Conservation (phyloP, 2,113 vertebrate species). For the Motacilla alba region DNA sequence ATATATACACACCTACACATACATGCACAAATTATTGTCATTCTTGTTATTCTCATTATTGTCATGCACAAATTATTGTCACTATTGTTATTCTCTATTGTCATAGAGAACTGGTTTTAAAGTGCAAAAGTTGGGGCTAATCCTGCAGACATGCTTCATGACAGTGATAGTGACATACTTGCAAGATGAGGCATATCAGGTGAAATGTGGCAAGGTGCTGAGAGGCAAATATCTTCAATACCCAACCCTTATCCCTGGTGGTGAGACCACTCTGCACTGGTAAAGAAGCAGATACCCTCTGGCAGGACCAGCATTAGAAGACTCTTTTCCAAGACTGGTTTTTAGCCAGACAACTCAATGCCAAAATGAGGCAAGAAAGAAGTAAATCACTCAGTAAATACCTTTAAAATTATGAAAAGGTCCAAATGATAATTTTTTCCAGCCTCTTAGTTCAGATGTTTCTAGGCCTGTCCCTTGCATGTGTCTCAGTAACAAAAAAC, state of each 20-base stretch:
- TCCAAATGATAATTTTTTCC: neutral
- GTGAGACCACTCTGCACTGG: neutral
- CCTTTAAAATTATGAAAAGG: neutral
- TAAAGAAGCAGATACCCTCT: neutral
- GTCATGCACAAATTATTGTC: neutral
- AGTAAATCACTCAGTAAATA: neutral
- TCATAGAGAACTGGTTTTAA: neutral
- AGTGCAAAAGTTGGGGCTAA: neutral
- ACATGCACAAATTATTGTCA: neutral
- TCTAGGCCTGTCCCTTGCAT: neutral
- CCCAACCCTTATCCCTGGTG: neutral
- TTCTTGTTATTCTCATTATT: too few species aligned
- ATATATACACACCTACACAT: neutral
- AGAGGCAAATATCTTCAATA: neutral
- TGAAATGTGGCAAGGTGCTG: neutral
- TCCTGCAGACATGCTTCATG: neutral
- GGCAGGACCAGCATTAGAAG: neutral
- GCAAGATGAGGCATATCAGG: neutral
- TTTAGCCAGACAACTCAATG: conserved; percentile 2
- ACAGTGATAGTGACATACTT: neutral
- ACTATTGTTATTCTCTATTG: too few species aligned
- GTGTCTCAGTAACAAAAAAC: neutral
- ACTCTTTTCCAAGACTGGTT: neutral
- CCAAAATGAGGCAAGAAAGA: neutral
- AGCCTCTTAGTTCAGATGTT: neutral